Conservation (phyloP, 2,888 invertebrate genomes). For the Phyllotreta striolata region DNA sequence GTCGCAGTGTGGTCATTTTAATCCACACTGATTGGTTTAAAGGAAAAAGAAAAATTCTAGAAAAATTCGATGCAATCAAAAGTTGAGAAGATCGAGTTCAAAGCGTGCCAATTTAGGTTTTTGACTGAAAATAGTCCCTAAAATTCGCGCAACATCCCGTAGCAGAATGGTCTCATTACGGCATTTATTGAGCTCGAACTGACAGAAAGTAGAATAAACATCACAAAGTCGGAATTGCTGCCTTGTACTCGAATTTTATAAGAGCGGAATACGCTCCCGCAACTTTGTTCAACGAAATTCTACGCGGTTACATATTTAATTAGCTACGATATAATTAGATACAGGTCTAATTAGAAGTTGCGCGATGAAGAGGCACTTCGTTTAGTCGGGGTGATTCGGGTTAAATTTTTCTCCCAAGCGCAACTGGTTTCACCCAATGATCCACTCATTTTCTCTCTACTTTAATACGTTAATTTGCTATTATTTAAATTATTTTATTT, state of each 20-base stretch:
- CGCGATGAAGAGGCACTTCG: constrained; percentile 61
- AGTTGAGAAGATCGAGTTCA: constrained; percentile 8
- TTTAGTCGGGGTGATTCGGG: constrained; percentile 39
- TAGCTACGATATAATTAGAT: constrained; percentile 60
- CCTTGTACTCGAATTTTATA: constrained; percentile 59
- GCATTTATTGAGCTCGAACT: constrained; percentile 59
- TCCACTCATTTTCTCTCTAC: no score
- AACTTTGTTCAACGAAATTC: constrained; percentile 55
- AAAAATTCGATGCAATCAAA: background rate
- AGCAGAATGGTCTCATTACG: constrained; percentile 56
- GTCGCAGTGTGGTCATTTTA: no score
- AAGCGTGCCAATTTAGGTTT: constrained; percentile 9
- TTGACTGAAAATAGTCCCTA: background rate
- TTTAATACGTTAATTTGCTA: no score
- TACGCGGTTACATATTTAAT: constrained; percentile 60
- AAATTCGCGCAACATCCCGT: constrained; percentile 21
- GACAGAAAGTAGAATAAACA: constrained; percentile 59
- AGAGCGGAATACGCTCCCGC: constrained; percentile 51
- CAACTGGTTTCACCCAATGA: constrained; percentile 6
- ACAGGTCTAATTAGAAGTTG: constrained; percentile 62
- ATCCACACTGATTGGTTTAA: no score
- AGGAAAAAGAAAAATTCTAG: no score
- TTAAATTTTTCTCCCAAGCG: constrained; percentile 29
- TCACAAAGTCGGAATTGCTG: constrained; percentile 56
- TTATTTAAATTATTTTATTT: no score